phyloP scores from a whole-genome alignment of 2,888 invertebrate species.

The Calliopum simillimum region DNA sequence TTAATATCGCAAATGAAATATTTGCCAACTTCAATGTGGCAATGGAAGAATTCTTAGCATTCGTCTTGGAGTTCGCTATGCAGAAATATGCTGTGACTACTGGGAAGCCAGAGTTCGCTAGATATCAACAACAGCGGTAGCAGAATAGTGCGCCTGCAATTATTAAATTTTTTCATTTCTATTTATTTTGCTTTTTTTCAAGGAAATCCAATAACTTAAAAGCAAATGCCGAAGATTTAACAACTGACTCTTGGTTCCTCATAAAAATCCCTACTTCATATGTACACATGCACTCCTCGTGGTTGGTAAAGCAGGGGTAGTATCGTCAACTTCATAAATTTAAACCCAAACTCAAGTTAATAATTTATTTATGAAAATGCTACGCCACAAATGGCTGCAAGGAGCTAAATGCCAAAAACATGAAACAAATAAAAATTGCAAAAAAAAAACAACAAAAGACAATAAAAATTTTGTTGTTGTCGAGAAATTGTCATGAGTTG shows the following conservation, averaged over 20 bases:
- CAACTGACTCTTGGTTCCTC: too few species aligned
- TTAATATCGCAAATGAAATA: constrained; percentile 29
- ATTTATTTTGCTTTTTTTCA: neutral
- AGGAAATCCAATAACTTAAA: neutral
- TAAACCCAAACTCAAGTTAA: constrained; percentile 13
- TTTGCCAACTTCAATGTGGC: constrained; percentile 8
- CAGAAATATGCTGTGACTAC: neutral
- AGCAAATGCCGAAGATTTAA: too few species aligned
- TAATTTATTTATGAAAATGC: constrained; percentile 32
- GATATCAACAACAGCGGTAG: constrained; percentile 3
- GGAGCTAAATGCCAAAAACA: constrained; percentile 53
- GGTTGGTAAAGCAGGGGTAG: too few species aligned
- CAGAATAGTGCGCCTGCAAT: constrained; percentile 15
- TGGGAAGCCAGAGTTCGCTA: constrained; percentile 1
- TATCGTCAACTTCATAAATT: constrained; percentile 16
- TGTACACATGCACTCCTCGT: too few species aligned
- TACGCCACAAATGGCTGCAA: constrained; percentile 1
- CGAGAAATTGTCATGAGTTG: constrained; percentile 39
- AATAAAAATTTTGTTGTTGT: neutral
- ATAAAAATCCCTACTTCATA: too few species aligned
- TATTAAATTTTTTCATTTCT: constrained; percentile 23
- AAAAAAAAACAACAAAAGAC: constrained; percentile 17
- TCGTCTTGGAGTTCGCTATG: neutral
- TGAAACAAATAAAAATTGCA: constrained; percentile 42
- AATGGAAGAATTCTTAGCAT: constrained; percentile 13